These are phyloP conservation scores for Phragmatobia fuliginosa DNA, from an alignment of 2,888 invertebrate species.

Conservation along the genomic window DNA sequence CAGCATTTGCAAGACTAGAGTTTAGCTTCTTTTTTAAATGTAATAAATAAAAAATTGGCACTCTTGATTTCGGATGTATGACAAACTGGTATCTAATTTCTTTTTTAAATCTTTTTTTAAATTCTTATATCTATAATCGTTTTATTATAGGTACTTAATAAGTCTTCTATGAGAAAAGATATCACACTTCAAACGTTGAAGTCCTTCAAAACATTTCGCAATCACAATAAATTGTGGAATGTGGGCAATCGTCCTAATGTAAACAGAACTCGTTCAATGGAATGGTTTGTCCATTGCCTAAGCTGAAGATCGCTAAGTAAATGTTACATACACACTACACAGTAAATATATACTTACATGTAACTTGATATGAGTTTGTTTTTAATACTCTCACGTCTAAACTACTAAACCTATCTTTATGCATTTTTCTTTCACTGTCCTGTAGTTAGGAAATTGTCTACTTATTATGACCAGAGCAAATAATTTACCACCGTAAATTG, in stretches of 20 bases:
- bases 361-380: neutral
- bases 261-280: constrained; percentile 37
- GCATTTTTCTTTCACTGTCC: neutral
- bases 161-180: neutral
- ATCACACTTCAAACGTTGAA: neutral
- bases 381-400: neutral
- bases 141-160: neutral
- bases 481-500: too few species aligned
- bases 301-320: constrained; percentile 37
- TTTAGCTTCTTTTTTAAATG: too few species aligned
- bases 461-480: neutral
- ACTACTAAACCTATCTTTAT: neutral
- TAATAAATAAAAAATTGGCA: too few species aligned
- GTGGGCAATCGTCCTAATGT: constrained; percentile 30
- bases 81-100: too few species aligned
- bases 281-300: constrained; percentile 41
- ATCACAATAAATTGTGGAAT: constrained; percentile 23
- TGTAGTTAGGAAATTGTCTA: neutral
- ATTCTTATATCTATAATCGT: too few species aligned
- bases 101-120: too few species aligned
- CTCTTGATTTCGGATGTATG: too few species aligned
- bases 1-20: too few species aligned
- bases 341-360: neutral
- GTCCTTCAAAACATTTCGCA: constrained; percentile 9
- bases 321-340: constrained; percentile 33